Evolutionary conservation across 2,888 invertebrate species (phyloP).

Genomic region (Chrysolina haemoptera): DNA sequence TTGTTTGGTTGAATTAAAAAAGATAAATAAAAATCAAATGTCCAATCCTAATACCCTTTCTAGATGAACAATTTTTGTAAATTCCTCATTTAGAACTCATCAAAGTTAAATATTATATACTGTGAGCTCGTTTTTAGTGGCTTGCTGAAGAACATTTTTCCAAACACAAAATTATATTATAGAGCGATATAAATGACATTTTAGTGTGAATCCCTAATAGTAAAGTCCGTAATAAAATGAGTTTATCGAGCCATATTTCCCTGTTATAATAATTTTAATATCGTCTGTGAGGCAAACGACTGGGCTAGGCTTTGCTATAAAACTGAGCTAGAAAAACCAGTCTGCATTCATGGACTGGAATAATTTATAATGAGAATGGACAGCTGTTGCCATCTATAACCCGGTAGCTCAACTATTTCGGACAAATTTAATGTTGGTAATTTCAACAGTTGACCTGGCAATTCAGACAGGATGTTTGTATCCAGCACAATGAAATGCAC

Average conservation of each 20-base stretch:
- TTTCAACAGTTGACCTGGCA: not conserved
- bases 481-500: too few relatives aligned
- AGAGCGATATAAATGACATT: not conserved
- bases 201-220: not conserved
- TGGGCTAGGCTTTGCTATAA: not conserved
- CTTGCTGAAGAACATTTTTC: too few relatives aligned
- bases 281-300: not conserved
- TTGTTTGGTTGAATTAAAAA: too few relatives aligned
- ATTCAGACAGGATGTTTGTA: too few relatives aligned
- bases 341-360: not conserved
- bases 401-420: not conserved
- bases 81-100: too few relatives aligned
- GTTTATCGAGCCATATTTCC: not conserved
- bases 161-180: too few relatives aligned
- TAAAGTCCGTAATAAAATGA: not conserved
- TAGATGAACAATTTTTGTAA: too few relatives aligned
- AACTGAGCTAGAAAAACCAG: not conserved
- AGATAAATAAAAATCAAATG: too few relatives aligned
- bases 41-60: too few relatives aligned
- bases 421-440: not conserved
- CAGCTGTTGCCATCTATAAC: constrained; percentile 15
- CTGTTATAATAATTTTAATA: not conserved
- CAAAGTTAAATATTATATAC: too few relatives aligned
- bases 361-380: constrained; percentile 3
- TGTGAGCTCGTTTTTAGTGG: too few relatives aligned